Base-by-base conservation (phyloP, 2,797 vertebrate species). In the Acestrorhynchus altus region DNA sequence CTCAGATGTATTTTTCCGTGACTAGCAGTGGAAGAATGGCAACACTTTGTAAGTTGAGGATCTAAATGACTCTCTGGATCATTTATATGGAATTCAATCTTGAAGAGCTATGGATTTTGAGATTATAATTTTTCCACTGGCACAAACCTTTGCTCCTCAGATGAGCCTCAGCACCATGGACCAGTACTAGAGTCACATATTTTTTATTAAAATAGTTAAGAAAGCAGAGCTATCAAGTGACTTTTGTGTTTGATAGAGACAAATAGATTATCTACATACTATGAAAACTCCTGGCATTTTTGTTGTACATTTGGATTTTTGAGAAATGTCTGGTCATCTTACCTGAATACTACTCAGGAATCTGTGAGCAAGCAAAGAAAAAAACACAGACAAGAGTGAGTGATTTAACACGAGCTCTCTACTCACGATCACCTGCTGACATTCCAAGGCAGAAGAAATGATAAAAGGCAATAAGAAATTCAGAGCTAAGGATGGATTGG, bases 391-490 rank as follows among this genome's bases (percentile, higher is more conserved):
- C 59, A 60, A 28, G 28, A 51, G 28, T 67, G 18, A 74, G 74
- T 16, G 44, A 15, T 35, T 71, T n/a, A n/a, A 46, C 47, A 64
- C 47, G 28, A 52, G 46, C 71, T 42, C 8, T 26, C 69, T 66
- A 72, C 35, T 9, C 65, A 65, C 49, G 3, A 11, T 65, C 20
- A 8, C 4, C 18, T 77, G 52, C 24, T 74, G n/a, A 44, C 16
- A n/a, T 39, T 49, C 35, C 59, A 16, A 47, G 20, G 5, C 40
- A 63, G 69, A 82, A 76, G 69, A 85, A 64, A 86, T 86, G 84
- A 56, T 82, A 76, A 74, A 79, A n/a, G 40, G 54, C 64, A 83
- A 83, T 47, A 81, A 77, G 52, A 74, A 81, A 54, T 13, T 24
- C 28, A 80, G 24, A 39, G 46, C 51, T 66, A 60, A 78, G 46